Base-by-base conservation (phyloP, 2,113 vertebrate genomes). In the Chaetops frenatus region DNA sequence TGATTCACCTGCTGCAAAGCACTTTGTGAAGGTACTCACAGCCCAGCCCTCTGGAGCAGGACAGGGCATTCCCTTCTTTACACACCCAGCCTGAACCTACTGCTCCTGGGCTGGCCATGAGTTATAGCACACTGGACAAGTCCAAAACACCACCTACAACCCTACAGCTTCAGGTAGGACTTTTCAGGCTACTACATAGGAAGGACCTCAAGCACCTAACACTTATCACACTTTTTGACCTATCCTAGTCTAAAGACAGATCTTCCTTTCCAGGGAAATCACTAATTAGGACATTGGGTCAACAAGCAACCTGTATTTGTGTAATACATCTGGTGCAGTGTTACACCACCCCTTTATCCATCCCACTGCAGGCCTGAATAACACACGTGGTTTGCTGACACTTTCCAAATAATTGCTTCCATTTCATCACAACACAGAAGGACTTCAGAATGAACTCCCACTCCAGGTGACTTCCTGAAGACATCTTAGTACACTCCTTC, bases 291-390 rank as follows among this genome's bases (percentile, higher is more conserved):
- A 91, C 20, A 19, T 31, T 12, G 57, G 53, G 31, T 64, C 73
- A 91, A 56, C 24, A n/a, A 56, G 27, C 24, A 94, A 73, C 6
- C 25, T 3, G 0, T 15, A 50, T 11, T 25, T n/a, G 31, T 12
- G 4, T 33, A 84, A 62, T 1, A 1, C 1, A 0, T 8, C 57
- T 22, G 7, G 16, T 48, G 29, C 18, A 29, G 33, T 4, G 20
- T 53, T 36, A 51, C 25, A 40, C 17, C 61, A 56, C 4, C 17
- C 13, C 14, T 44, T 72, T 40, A 11, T 11, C 54, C 62, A 61
- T 57, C 40, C 58, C 60, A 40, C 2, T 12, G 47, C 4, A 72
- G 38, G 18, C 1, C 33, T 35, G 35, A 77, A 27, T 7, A 61
- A 17, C 7, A 38, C 16, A 51, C 42, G 24, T 70, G 50, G 23